Evolutionary conservation across 2,888 invertebrate species (phyloP), one percentile per base, ranked within the genome.

Genomic region (Tigriopus californicus): DNA sequence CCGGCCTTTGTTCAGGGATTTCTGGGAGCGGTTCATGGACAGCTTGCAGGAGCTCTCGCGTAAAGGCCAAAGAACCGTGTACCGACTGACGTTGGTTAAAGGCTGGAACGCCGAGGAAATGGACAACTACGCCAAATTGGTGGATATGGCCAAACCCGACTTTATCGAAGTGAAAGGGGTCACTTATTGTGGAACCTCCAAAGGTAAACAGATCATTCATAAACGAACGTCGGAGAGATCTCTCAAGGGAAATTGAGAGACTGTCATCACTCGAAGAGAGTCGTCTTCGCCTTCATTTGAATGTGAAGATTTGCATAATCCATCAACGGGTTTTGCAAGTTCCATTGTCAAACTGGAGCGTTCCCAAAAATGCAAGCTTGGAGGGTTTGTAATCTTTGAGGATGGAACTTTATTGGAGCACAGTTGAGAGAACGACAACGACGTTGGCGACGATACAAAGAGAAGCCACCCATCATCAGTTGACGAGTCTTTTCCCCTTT

Each of bases 111-210:
- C 72, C 1, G 75, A 76, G 44, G 77, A 78, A 64, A 64, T 78
- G 42, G 71, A 74, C 61, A 72, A 70, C 61, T 78, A 78, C 68
- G 76, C 76, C 1, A 67, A 73, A 24, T 69, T 78, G 12, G 75
- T 78, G 1, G 65, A 68, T 4, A 62, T 73, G 8, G 77, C 77
- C 12, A 68, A 72, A 58, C 78, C 78, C 49, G 77, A 78, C 67
- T 77, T 78, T 64, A 77, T 78, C 63, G 78, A 78, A 69, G 71
- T 78, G 44, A 78, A 78, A 70, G 77, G 77, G 56, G 78, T 78
- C 10, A 78, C 78, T 1, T 78, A 73, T 65, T 78, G 77, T 67
- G 78, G 78, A 3, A 74, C 74, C 33, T 74, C 75, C 1, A 76
- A 75, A 64, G 33, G 33, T 33, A 33, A 33, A 33, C 33, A 33